These are phyloP conservation scores for Heliangelus exortis DNA, from an alignment of 2,797 vertebrate species.

Conservation along the genomic window DNA sequence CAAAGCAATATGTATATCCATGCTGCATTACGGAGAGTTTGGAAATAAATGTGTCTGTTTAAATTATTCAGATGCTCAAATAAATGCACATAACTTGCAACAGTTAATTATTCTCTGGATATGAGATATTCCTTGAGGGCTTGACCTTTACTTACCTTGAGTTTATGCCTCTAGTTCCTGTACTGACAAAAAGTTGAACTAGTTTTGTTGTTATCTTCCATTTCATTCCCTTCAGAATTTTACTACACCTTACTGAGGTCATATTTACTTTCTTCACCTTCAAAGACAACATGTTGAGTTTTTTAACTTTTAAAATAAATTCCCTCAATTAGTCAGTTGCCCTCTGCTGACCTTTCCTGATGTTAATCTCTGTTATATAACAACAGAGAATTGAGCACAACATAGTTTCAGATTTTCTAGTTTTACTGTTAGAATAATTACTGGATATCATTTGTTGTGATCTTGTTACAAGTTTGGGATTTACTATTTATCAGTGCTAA, in stretches of 20 bases:
- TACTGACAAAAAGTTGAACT: slow-evolving; percentile 15
- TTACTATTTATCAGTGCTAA: neutral
- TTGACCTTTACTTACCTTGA: slow-evolving; percentile 20
- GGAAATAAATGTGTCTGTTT: slow-evolving; percentile 25
- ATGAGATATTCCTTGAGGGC: slow-evolving; percentile 2
- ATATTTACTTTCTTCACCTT: slow-evolving; percentile 16
- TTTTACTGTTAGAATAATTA: neutral
- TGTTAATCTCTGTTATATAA: neutral
- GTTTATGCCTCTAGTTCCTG: neutral
- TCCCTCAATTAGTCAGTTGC: neutral
- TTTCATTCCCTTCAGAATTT: slow-evolving; percentile 43
- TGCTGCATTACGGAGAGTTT: neutral
- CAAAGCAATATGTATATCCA: neutral
- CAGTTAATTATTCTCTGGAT: neutral
- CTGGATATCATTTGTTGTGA: neutral
- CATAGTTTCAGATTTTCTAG: neutral
- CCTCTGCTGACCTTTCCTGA: slow-evolving; percentile 11
- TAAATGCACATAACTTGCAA: slow-evolving; percentile 47
- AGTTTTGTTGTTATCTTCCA: neutral
- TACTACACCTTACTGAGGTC: neutral
- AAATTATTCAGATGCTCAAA: slow-evolving; percentile 30
- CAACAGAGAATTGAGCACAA: neutral
- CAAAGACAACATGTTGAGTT: slow-evolving; percentile 12
- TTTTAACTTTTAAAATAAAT: slow-evolving; percentile 27
- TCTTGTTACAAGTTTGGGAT: neutral